These are phyloP conservation scores for Spinibarbus caldwelli DNA, from an alignment of 2,797 vertebrate species.

Conservation along the genomic window DNA sequence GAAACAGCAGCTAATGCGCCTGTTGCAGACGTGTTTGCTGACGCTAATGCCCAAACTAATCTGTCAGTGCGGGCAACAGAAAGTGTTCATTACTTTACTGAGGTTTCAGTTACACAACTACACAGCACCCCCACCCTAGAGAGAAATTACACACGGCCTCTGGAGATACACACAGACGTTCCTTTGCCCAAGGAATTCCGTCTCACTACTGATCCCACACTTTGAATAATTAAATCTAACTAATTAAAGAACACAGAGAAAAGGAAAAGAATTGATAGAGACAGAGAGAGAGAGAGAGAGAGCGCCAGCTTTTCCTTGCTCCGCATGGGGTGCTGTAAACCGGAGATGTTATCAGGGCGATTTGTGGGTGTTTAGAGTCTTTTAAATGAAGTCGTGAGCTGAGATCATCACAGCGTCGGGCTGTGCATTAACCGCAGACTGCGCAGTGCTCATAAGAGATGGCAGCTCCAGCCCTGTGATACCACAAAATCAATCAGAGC, in stretches of 20 bases:
- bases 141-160: slow-evolving; percentile 77
- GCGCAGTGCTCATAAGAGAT: slow-evolving; percentile 21
- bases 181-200: slow-evolving; percentile 39
- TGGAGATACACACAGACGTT: slow-evolving; percentile 42
- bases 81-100: slow-evolving; percentile 68
- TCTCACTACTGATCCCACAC: slow-evolving; percentile 53
- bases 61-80: slow-evolving; percentile 49
- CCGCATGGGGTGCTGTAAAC: slow-evolving; percentile 30
- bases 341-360: slow-evolving; percentile 58
- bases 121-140: slow-evolving; percentile 70
- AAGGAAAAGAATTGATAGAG: slow-evolving; percentile 52
- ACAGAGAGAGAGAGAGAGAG: slow-evolving; percentile 27
- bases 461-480: neutral
- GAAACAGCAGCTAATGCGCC: slow-evolving; percentile 24
- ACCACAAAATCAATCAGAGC: slow-evolving; percentile 38
- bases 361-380: slow-evolving; percentile 51
- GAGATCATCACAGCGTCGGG: slow-evolving; percentile 16
- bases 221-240: slow-evolving; percentile 72
- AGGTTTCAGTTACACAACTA: slow-evolving; percentile 70
- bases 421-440: slow-evolving; percentile 24
- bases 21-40: slow-evolving; percentile 20
- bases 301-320: slow-evolving; percentile 1
- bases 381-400: slow-evolving; percentile 48
- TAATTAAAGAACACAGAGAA: slow-evolving; percentile 70
- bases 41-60: slow-evolving; percentile 30